Evolutionary conservation across 2,797 vertebrate genomes (phyloP).

Genomic region (Huso huso): DNA sequence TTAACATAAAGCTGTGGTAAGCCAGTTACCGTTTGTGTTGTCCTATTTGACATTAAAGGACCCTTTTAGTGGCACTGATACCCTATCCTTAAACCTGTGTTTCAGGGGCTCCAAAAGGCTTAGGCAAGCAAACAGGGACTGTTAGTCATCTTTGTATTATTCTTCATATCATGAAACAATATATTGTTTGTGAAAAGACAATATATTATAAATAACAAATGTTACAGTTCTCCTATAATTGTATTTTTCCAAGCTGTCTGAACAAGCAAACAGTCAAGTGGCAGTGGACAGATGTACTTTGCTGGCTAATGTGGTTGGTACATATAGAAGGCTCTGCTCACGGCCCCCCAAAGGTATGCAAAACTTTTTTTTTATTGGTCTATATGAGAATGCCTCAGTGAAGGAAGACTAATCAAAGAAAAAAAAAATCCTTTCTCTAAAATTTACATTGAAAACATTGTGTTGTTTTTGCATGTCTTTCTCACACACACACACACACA

Average conservation of each 20-base stretch:
- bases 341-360: constrained; percentile 80
- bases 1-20: too few species aligned
- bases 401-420: too few species aligned
- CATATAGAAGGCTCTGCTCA: constrained; percentile 69
- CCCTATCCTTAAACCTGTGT: too few species aligned
- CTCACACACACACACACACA: too few species aligned
- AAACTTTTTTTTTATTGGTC: not conserved
- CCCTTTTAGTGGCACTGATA: too few species aligned
- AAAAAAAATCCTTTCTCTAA: too few species aligned
- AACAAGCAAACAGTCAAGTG: constrained; percentile 40
- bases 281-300: constrained; percentile 44
- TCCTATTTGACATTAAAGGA: too few species aligned
- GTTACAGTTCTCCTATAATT: not conserved
- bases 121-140: not conserved
- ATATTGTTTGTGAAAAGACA: not conserved
- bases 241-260: constrained; percentile 48
- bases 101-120: too few species aligned
- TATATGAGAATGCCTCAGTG: too few species aligned
- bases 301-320: constrained; percentile 64
- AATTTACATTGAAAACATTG: too few species aligned
- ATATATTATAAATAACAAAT: not conserved
- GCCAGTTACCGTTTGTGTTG: too few species aligned
- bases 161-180: not conserved
- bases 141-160: not conserved
- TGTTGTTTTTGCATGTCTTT: too few species aligned